Evolutionary conservation across 2,797 vertebrate genomes (phyloP).

Genomic region (Clarias fuscus): DNA sequence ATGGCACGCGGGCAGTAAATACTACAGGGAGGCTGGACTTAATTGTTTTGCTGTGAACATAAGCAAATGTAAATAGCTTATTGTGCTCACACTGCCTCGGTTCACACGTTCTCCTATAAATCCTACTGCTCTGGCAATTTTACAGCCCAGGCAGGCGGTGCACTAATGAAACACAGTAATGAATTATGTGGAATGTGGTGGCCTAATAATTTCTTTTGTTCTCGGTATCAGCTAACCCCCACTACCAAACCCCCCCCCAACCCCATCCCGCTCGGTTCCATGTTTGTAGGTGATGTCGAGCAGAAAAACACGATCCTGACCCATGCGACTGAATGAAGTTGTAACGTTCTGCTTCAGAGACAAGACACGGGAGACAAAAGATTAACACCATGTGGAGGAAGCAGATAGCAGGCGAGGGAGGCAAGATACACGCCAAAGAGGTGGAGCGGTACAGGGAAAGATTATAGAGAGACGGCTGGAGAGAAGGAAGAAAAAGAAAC

Average conservation of each 20-base stretch:
- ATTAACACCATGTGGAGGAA: conserved; percentile 46
- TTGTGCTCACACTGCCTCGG: conserved; percentile 33
- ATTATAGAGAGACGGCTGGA: conserved; percentile 17
- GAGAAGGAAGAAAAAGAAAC: conserved; percentile 64
- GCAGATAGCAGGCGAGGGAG: conserved; percentile 57
- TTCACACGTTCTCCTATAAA: conserved; percentile 48
- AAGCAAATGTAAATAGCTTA: conserved; percentile 54
- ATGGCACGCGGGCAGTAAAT: conserved; percentile 45
- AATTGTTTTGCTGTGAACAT: conserved; percentile 59
- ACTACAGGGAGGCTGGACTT: conserved; percentile 46
- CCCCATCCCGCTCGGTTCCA: not conserved
- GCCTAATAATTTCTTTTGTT: conserved; percentile 38
- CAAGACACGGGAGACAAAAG: conserved; percentile 46
- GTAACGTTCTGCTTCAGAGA: conserved; percentile 30
- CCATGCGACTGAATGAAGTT: conserved; percentile 32
- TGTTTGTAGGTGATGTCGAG: conserved; percentile 27
- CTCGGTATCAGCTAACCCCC: not conserved
- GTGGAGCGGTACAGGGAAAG: conserved; percentile 50
- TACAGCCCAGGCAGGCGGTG: conserved; percentile 40
- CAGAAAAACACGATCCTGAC: conserved; percentile 35
- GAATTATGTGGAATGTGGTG: conserved; percentile 36
- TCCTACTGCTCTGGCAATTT: conserved; percentile 47
- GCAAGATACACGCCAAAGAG: conserved; percentile 59
- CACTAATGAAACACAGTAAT: conserved; percentile 53
- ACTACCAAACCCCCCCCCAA: too few relatives aligned